These are phyloP conservation scores for Dorcus parallelipipedus DNA, from an alignment of 2,888 invertebrate species.

Conservation along the genomic window DNA sequence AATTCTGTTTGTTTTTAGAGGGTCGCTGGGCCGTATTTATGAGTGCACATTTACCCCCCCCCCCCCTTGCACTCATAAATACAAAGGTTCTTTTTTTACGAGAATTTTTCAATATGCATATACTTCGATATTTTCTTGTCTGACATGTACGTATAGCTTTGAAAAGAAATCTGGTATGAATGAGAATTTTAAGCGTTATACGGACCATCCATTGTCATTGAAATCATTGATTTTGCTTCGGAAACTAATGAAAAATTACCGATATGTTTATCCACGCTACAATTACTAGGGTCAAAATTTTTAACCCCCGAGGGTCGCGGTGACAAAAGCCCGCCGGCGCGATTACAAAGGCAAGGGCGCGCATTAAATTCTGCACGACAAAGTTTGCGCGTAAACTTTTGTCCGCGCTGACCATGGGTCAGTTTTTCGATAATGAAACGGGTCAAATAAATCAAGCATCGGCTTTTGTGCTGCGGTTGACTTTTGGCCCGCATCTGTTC, in stretches of 20 bases:
- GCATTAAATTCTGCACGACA: slow-evolving; percentile 43
- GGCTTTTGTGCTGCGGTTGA: slow-evolving; percentile 45
- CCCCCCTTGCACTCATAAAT: too few relatives aligned
- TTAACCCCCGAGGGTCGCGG: slow-evolving; percentile 44
- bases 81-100: too few relatives aligned
- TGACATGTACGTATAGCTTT: neutral
- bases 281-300: slow-evolving; percentile 48
- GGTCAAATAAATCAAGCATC: slow-evolving; percentile 48
- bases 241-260: slow-evolving; percentile 44
- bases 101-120: neutral
- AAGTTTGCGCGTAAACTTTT: slow-evolving; percentile 37
- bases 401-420: slow-evolving; percentile 38
- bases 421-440: slow-evolving; percentile 39
- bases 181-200: neutral
- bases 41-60: too few relatives aligned
- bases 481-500: slow-evolving; percentile 51
- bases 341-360: slow-evolving; percentile 38
- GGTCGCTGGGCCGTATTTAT: too few relatives aligned
- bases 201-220: too few relatives aligned
- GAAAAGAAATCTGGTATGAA: neutral
- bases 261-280: slow-evolving; percentile 48
- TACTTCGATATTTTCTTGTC: neutral
- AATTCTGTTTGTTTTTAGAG: slow-evolving; percentile 8
- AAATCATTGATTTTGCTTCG: neutral
- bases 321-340: slow-evolving; percentile 37